Evolutionary conservation across 2,888 invertebrate genomes (phyloP).

Genomic region (Tipula helvola): DNA sequence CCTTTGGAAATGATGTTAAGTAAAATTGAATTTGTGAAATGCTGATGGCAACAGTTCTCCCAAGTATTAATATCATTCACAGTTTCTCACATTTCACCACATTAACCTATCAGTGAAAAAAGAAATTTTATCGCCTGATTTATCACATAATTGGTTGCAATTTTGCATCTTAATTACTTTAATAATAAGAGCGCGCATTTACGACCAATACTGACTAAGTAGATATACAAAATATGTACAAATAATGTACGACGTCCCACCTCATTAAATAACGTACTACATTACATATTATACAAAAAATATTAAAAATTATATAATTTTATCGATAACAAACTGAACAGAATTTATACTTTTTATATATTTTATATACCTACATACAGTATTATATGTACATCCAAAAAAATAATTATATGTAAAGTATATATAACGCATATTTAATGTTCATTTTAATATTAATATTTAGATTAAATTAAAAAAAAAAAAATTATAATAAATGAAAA

Average conservation of each 20-base stretch:
- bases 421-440: constrained; percentile 4
- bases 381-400: not conserved
- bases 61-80: too few species aligned
- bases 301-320: not conserved
- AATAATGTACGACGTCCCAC: not conserved
- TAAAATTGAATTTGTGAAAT: too few species aligned
- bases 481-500: not conserved
- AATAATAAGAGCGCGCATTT: not conserved
- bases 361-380: too few species aligned
- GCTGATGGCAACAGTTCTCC: too few species aligned
- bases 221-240: not conserved
- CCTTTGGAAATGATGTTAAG: too few species aligned
- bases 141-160: not conserved
- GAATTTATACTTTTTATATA: not conserved
- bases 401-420: not conserved
- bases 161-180: not conserved
- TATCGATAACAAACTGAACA: not conserved
- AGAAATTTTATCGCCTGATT: too few species aligned
- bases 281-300: not conserved
- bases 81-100: too few species aligned
- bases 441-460: not conserved
- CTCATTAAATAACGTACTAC: not conserved
- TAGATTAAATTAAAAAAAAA: not conserved
- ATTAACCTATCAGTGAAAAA: too few species aligned
- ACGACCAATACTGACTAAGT: not conserved